These are phyloP conservation scores for Panopea generosa DNA, from an alignment of 2,888 invertebrate species.

Conservation along the genomic window DNA sequence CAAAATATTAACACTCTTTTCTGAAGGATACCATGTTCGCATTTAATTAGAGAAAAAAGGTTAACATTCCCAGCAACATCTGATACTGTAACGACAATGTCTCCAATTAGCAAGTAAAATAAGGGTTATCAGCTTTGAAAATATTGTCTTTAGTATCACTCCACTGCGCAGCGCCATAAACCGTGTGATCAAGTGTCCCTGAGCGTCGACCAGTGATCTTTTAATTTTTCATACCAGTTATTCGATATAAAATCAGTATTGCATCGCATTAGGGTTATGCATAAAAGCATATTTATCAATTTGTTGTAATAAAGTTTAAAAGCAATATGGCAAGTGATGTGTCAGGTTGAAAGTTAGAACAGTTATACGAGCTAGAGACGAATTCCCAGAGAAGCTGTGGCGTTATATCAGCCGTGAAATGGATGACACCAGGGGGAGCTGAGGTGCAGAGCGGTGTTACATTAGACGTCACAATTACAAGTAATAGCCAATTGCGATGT, in stretches of 20 bases:
- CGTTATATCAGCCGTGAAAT: conserved; percentile 23
- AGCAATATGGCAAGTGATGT: conserved; percentile 57
- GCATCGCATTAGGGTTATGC: conserved; percentile 25
- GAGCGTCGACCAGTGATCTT: conserved; percentile 42
- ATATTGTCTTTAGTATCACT: neutral
- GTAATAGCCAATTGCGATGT: neutral
- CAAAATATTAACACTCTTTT: too few relatives aligned
- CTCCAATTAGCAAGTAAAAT: neutral
- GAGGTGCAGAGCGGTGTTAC: conserved; percentile 17
- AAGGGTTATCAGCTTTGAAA: neutral
- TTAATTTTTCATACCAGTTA: conserved; percentile 56
- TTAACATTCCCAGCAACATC: too few relatives aligned
- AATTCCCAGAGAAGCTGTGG: conserved; percentile 26
- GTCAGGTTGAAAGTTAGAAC: conserved; percentile 33
- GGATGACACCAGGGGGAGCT: conserved; percentile 25
- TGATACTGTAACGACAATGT: neutral
- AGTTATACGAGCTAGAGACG: conserved; percentile 49
- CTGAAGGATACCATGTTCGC: too few relatives aligned
- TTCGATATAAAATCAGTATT: conserved; percentile 46
- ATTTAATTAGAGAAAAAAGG: too few relatives aligned
- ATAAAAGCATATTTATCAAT: conserved; percentile 59
- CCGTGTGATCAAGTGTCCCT: conserved; percentile 13
- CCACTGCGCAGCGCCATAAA: conserved; percentile 1
- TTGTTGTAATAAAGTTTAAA: conserved; percentile 65
- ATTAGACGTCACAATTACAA: conserved; percentile 16